Percentiles rank a stretch among this genome's conserved stretches.
Conservation (phyloP, 2,797 vertebrate species). For the Meriones psammophilus region DNA sequence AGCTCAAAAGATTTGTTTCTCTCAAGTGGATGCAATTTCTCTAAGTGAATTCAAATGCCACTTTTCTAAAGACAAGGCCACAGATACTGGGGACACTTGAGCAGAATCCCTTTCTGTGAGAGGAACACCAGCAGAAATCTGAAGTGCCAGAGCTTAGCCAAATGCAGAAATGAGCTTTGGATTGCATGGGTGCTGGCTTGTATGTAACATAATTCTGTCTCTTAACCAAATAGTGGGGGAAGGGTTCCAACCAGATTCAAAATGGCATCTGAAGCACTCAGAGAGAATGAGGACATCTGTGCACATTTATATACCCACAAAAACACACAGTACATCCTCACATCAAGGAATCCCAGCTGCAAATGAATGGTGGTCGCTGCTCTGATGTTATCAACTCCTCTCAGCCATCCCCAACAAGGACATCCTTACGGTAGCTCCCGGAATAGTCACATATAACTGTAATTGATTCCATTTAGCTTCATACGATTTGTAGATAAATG, state of each 20-base stretch:
- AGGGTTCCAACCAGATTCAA: constrained; percentile 48
- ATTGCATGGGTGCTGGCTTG: constrained; percentile 32
- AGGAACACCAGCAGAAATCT: constrained; percentile 36
- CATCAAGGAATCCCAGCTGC: constrained; percentile 80
- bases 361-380: constrained; percentile 70
- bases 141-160: constrained; percentile 43
- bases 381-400: constrained; percentile 45
- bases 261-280: constrained; percentile 66
- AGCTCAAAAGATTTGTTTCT: not conserved
- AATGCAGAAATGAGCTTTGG: constrained; percentile 58
- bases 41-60: not conserved
- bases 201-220: constrained; percentile 58
- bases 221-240: constrained; percentile 37
- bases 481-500: constrained; percentile 68
- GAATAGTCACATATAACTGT: constrained; percentile 68
- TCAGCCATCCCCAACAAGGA: constrained; percentile 63
- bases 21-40: not conserved
- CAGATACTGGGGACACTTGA: constrained; percentile 10
- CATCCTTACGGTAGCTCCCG: constrained; percentile 4
- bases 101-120: constrained; percentile 9
- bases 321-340: constrained; percentile 61
- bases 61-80: constrained; percentile 21
- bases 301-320: constrained; percentile 71
- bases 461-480: constrained; percentile 79
- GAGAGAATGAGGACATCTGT: constrained; percentile 80